A percentile compares a stretch with the other conserved stretches of the same genome.
Conservation (phyloP, 2,113 vertebrate genomes). For the Ctenomys sociabilis region DNA sequence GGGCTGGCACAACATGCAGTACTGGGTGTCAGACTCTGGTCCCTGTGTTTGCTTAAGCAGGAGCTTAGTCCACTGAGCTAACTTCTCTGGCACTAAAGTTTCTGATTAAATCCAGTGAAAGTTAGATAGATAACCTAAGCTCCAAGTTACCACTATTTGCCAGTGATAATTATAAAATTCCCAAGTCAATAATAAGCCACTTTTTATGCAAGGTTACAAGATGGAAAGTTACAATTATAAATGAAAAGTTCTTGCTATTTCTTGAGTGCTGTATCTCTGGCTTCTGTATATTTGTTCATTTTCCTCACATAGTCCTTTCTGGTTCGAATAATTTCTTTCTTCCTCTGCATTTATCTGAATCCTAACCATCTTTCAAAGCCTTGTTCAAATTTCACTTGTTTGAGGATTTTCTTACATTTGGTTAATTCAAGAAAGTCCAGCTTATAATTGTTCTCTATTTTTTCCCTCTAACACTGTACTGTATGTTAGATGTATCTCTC, state of each 20-base stretch:
- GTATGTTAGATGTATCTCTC: neutral
- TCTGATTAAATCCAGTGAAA: slow-evolving; percentile 35
- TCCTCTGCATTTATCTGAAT: neutral
- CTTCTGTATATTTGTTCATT: neutral
- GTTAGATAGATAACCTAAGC: slow-evolving; percentile 3
- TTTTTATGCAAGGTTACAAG: slow-evolving; percentile 48
- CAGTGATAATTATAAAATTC: slow-evolving; percentile 61
- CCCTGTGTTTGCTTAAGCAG: too few relatives aligned
- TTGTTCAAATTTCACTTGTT: neutral
- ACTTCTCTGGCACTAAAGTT: neutral
- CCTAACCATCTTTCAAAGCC: slow-evolving; percentile 2
- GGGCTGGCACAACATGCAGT: too few relatives aligned
- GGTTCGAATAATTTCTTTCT: neutral
- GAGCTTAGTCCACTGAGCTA: too few relatives aligned
- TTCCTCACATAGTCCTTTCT: neutral
- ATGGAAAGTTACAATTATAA: slow-evolving; percentile 23
- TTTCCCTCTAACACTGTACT: neutral
- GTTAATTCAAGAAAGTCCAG: slow-evolving; percentile 24
- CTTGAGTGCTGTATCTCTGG: neutral
- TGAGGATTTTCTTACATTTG: slow-evolving; percentile 28
- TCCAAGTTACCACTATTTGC: slow-evolving; percentile 40
- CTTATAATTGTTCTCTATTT: neutral
- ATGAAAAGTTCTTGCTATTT: slow-evolving; percentile 31
- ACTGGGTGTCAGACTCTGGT: too few relatives aligned
- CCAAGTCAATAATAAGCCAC: slow-evolving; percentile 34